Evolutionary conservation across 2,113 vertebrate genomes (phyloP).

Genomic region (Actenoides lindsayi): DNA sequence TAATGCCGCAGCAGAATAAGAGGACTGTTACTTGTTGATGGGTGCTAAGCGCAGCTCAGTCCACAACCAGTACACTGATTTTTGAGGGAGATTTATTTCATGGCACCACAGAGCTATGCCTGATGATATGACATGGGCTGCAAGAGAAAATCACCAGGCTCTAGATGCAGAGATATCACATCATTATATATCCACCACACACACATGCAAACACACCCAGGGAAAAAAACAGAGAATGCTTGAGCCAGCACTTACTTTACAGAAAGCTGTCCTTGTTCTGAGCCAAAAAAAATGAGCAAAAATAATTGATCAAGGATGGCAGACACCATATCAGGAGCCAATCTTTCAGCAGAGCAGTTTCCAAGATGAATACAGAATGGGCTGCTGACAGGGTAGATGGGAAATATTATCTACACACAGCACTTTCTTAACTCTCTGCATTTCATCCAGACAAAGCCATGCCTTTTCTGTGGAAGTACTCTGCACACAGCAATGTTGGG

Average conservation of each 20-base stretch:
- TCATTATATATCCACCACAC: background rate
- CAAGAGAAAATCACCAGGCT: background rate
- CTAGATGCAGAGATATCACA: background rate
- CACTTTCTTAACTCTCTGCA: background rate
- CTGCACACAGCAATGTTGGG: background rate
- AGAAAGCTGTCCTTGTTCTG: background rate
- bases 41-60: background rate
- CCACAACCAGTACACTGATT: background rate
- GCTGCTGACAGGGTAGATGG: background rate
- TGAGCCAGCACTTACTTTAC: slow-evolving; percentile 9
- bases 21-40: background rate
- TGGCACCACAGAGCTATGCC: background rate
- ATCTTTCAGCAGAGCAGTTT: background rate
- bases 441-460: background rate
- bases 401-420: background rate
- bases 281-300: slow-evolving; percentile 1
- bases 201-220: background rate
- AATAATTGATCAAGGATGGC: background rate
- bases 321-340: background rate
- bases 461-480: background rate
- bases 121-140: background rate
- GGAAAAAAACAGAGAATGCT: slow-evolving; percentile 9
- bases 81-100: background rate
- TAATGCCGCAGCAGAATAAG: background rate
- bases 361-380: background rate